Evolutionary conservation across 2,797 vertebrate genomes (phyloP), one percentile per base, ranked within the genome.

Genomic region (Eurystomus glaucurus): DNA sequence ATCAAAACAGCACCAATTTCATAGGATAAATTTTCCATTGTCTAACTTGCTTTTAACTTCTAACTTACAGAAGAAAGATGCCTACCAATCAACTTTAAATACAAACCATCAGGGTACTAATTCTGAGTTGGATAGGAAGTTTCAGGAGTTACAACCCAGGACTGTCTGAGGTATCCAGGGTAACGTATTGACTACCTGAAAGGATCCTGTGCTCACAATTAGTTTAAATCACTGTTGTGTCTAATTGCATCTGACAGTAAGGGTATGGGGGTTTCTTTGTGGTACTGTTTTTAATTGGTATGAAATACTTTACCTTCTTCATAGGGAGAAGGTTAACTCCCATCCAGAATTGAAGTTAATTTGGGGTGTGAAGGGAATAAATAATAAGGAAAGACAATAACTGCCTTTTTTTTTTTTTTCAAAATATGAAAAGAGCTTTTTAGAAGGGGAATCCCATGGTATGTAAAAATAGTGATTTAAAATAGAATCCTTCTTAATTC

Each of bases 1-100:
- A 79, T 43, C 51, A 83, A 86, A 68, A 72, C 87, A 91, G 81
- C 57, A 57, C 46, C 61, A 72, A 69, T 86, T 87, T 46, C 45
- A 18, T 5, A 66, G 54, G 79, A 89, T 85, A 85, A 80, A 43
- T 90, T 87, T 92, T 90, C 60, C 58, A 71, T 95, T 78, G 48
- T 51, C 51, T 55, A 22, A 28, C 64, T 28, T 81, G 60, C 75
- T 88, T 93, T 95, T 83, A 75, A 69, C 64, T 92, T n/a, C 94
- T 83, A 77, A 69, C 64, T 92, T 33, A 25, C 71, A 92, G 35
- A 88, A 79, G 54, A n/a, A 85, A 1, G 29, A 66, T 69, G 31
- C 60, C 16, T 80, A 39, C 61, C 81, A 92, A 78, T 90, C 92
- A 93, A 26, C n/a, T 50, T 65, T 28, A 37, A 65, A 72, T 41